A percentile compares a stretch with the other conserved stretches of the same genome.
Evolutionary conservation across 2,797 vertebrate genomes (phyloP).

Genomic region (Scomberomorus guttatus): DNA sequence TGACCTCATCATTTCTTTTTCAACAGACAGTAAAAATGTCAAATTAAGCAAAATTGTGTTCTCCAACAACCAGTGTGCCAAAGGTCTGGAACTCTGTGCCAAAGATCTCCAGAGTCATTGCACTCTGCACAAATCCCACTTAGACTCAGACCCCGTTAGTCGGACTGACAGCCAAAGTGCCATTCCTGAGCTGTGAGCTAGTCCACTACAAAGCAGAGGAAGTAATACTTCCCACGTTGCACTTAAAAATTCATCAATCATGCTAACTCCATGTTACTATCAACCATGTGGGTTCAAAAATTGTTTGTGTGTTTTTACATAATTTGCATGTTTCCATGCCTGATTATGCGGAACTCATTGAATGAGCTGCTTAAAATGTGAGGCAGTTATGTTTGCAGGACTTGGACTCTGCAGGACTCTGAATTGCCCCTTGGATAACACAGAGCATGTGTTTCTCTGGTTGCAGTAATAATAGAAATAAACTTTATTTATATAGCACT

Average conservation of each 20-base stretch:
- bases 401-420: too few species aligned
- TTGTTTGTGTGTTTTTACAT: constrained; percentile 5
- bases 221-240: constrained; percentile 40
- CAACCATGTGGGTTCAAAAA: neutral
- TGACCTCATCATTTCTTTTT: constrained; percentile 3
- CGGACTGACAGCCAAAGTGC: constrained; percentile 3
- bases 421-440: constrained; percentile 6
- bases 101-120: constrained; percentile 12
- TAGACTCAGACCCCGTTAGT: neutral
- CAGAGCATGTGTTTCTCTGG: constrained; percentile 12
- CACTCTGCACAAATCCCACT: constrained; percentile 3
- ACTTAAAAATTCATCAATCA: constrained; percentile 24
- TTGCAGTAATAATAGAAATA: neutral
- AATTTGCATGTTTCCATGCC: constrained; percentile 6
- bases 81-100: neutral
- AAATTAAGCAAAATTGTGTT: constrained; percentile 9
- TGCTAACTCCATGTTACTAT: constrained; percentile 10
- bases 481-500: too few species aligned
- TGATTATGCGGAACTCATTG: neutral
- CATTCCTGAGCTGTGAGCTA: constrained; percentile 26
- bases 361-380: neutral
- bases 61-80: neutral
- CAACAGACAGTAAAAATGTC: constrained; percentile 16
- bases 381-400: neutral
- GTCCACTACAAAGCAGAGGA: neutral